Base-by-base conservation (phyloP, 2,888 invertebrate genomes). In the Agrenia bidenticulata region DNA sequence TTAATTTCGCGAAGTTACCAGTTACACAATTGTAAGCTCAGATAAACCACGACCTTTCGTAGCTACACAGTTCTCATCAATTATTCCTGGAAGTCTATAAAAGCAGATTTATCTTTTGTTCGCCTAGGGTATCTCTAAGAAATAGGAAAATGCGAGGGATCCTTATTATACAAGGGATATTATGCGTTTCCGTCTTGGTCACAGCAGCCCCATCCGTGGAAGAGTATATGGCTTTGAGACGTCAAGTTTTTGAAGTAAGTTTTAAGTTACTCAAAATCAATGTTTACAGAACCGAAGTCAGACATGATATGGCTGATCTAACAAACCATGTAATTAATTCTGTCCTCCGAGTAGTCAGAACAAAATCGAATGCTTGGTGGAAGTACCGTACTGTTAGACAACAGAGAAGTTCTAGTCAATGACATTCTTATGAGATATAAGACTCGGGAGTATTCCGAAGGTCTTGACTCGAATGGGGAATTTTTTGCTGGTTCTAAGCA, bases 401-500 rank as follows among this genome's bases (percentile, higher is more conserved):
- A 69, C 5, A 65, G 65, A 17, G 77, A 77, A 63, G 45, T 54
- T 19, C 37, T 27, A 60, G 77, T 76, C 9, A 77, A 77, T 57
- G 60, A 63, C 7, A 70, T 76, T 24, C 61, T 77, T 21, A 77
- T 77, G 77, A 39, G 19, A 17, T 70, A 64, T 49, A 77, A 77
- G 56, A 49, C 53, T 5, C 37, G 58, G 39, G 77, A 77, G 55
- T 77, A 66, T 55, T 54, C 63, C 9, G 69, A 74, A 64, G 76
- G 74, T 1, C 54, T 77, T 17, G 70, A 70, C 17, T 64, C 70
- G 1, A 15, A 79, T 78, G 67, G 80, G 24, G 67, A 60, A 5
- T 67, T 79, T 21, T 90, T 86, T 78, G 83, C 85, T 49, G 86
- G 89, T 1, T 84, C 88, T 0, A 82, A 82, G 24, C 88, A 88